A percentile compares a stretch with the other conserved stretches of the same genome.
These are phyloP conservation scores for Drosophila lini DNA, from an alignment of 1,140 invertebrate species.

Conservation along the genomic window DNA sequence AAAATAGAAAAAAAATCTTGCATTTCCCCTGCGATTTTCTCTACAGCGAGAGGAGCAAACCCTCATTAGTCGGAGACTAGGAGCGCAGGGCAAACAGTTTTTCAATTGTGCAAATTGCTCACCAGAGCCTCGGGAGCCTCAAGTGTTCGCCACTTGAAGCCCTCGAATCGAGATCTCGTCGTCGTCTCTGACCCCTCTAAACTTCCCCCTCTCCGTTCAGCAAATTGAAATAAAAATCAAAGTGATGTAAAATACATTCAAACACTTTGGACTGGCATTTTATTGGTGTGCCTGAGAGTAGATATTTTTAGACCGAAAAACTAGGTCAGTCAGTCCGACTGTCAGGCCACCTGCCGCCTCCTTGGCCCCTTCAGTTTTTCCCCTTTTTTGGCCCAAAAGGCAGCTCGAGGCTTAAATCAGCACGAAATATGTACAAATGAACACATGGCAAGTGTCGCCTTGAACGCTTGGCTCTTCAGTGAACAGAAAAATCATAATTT, in stretches of 20 bases:
- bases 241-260: constrained; percentile 52
- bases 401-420: constrained; percentile 38
- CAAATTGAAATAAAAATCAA: constrained; percentile 55
- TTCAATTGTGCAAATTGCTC: constrained; percentile 56
- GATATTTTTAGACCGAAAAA: constrained; percentile 40
- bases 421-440: constrained; percentile 42
- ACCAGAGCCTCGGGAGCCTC: constrained; percentile 39
- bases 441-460: constrained; percentile 66
- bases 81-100: constrained; percentile 48
- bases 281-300: constrained; percentile 37
- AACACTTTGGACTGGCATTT: constrained; percentile 49
- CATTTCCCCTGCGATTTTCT: constrained; percentile 14
- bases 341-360: constrained; percentile 33
- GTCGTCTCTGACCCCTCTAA: not conserved
- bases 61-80: constrained; percentile 33
- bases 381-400: not conserved
- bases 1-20: constrained; percentile 38
- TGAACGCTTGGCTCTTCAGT: constrained; percentile 7
- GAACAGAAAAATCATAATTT: not conserved
- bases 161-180: constrained; percentile 23
- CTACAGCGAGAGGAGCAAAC: constrained; percentile 7
- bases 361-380: not conserved
- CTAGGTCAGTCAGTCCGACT: constrained; percentile 49
- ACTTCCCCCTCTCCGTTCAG: constrained; percentile 9
- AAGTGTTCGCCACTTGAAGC: constrained; percentile 41